A percentile compares a stretch with the other conserved stretches of the same genome.
These are phyloP conservation scores for Sinocyclocheilus maitianheensis DNA, from an alignment of 2,113 vertebrate species.

Conservation along the genomic window DNA sequence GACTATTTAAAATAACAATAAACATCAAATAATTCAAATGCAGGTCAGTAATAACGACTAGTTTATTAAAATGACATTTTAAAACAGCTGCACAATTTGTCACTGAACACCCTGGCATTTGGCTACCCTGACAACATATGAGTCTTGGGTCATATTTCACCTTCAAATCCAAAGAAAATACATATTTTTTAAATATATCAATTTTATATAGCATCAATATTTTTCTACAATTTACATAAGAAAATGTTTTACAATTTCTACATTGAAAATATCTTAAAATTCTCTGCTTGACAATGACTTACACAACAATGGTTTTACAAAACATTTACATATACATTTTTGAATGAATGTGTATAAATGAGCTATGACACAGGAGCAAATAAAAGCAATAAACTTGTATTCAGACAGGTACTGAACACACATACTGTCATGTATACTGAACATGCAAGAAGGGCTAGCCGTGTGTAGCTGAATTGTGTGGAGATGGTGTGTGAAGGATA, in stretches of 20 bases:
- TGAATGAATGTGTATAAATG: background rate
- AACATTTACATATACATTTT: background rate
- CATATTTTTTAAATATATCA: too few species aligned
- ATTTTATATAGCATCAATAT: background rate
- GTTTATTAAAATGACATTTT: slow-evolving; percentile 9
- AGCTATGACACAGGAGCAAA: background rate
- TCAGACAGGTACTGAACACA: background rate
- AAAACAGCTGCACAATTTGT: slow-evolving; percentile 6
- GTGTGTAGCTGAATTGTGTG: background rate
- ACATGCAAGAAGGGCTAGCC: background rate
- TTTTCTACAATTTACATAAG: background rate
- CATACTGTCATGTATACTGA: background rate
- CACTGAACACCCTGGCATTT: slow-evolving; percentile 23
- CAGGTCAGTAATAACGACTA: background rate
- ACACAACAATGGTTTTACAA: background rate
- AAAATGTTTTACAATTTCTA: background rate
- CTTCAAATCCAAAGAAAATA: background rate
- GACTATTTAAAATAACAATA: too few species aligned
- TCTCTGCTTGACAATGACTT: background rate
- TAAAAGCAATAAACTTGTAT: background rate
- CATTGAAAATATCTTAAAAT: too few species aligned
- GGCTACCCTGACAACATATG: background rate
- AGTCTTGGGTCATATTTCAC: background rate
- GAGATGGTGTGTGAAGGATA: background rate
- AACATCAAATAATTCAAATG: background rate